Base-by-base conservation (phyloP, 2,113 vertebrate species). In the Brachyhypopomus gauderio region DNA sequence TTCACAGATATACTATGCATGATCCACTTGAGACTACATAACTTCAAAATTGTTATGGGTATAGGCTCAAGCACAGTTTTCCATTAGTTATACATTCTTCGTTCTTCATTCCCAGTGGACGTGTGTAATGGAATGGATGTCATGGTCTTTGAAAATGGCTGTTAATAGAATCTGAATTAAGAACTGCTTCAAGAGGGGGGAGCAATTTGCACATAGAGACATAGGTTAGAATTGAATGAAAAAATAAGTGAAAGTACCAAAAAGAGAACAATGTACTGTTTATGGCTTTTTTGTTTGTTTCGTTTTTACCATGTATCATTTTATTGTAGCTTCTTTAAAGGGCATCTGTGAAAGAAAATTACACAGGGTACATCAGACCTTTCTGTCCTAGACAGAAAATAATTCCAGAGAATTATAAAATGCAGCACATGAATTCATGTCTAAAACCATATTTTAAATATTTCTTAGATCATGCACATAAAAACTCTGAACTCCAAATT, bases 151-250 rank as follows among this genome's bases (percentile, higher is more conserved):
- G 58, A 84, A 67, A 79, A 79, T 82, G 71, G n/a, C 55, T 67
- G 64, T 75, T 77, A 82, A 77, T 82, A 56, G 55, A 79, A 72
- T 81, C 56, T 74, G 73, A 83, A 80, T 64, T 82, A 56, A 69
- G 72, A 22, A 60, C 34, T 55, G 56, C 25, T 75, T 17, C 58
- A 41, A 80, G 58, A 73, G 72, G 72, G 17, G 30, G 63, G 20
- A 52, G 45, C 75, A 30, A 77, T 74, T 77, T 80, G 22, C 59
- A 55, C 20, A 66, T 27, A 17, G 30, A 66, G 60, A 41, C 41
- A 64, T 58, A 59, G 48, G 66, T 67, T 25, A 75, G n/a, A 67
- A 75, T 67, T 41, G 22, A 67, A 6, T 38, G 58, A 20, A 81
- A 58, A 74, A 74, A 81, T 22, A 22, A 23, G 60, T 56, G n/a